Evolutionary conservation across 2,113 vertebrate genomes (phyloP).

Genomic region (Antechinus stuartii): DNA sequence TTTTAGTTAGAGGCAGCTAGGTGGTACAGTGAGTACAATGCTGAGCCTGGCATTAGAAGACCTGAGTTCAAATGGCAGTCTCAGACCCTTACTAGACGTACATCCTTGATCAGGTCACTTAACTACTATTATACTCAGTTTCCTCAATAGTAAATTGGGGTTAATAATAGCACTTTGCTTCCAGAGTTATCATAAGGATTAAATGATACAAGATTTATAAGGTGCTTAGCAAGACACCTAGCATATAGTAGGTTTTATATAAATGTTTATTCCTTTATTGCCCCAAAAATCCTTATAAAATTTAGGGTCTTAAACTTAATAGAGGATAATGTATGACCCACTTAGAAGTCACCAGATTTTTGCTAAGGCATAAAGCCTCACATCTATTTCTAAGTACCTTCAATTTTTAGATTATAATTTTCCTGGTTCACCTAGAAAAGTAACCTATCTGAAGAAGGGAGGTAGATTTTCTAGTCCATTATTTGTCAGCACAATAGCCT

Average conservation of each 20-base stretch:
- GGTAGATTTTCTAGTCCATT: no score
- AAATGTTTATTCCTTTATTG: not conserved
- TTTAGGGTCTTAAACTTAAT: not conserved
- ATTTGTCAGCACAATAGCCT: no score
- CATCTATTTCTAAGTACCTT: not conserved
- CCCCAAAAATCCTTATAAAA: not conserved
- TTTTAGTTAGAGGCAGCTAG: not conserved
- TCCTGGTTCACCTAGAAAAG: not conserved
- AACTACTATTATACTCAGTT: not conserved
- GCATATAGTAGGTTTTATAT: not conserved
- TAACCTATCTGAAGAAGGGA: no score
- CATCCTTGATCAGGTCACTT: not conserved
- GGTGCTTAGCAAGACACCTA: not conserved
- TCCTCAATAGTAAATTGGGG: not conserved
- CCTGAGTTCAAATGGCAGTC: not conserved
- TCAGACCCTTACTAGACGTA: not conserved
- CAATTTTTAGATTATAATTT: not conserved
- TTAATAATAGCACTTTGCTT: not conserved
- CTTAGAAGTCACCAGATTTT: no score
- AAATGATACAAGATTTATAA: not conserved
- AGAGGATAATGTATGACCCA: not conserved
- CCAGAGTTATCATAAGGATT: not conserved
- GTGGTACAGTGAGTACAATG: not conserved
- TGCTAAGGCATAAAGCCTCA: no score
- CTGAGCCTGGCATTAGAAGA: no score